A percentile compares a stretch with the other conserved stretches of the same genome.
Evolutionary conservation across 2,888 invertebrate species (phyloP).

Genomic region (Synergus itoensis): DNA sequence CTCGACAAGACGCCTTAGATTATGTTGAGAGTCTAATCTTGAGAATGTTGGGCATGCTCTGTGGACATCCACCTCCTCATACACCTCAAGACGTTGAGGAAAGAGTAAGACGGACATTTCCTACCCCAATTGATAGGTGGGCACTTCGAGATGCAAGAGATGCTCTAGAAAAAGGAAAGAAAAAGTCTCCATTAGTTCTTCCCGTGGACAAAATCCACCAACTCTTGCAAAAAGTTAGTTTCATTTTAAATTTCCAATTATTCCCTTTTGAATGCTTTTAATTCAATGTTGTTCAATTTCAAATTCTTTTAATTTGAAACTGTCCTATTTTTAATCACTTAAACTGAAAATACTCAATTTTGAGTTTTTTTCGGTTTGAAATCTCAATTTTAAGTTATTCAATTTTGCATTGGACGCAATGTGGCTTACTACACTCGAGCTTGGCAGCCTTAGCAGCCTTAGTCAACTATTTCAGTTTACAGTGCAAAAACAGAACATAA

Average conservation of each 20-base stretch:
- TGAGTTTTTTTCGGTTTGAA: no score
- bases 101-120: slow-evolving; percentile 93
- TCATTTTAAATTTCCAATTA: slow-evolving; percentile 10
- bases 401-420: no score
- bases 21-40: slow-evolving; percentile 96
- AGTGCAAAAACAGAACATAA: no score
- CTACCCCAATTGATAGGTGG: slow-evolving; percentile 97
- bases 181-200: slow-evolving; percentile 85
- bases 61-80: slow-evolving; percentile 90
- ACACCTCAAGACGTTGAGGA: slow-evolving; percentile 94
- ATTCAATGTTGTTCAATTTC: slow-evolving; percentile 2
- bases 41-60: slow-evolving; percentile 92
- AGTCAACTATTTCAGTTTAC: no score
- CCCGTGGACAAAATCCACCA: slow-evolving; percentile 95
- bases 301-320: background rate
- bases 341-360: no score
- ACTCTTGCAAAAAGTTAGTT: slow-evolving; percentile 84
- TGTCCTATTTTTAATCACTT: no score
- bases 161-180: slow-evolving; percentile 89
- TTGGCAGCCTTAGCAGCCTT: no score
- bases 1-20: slow-evolving; percentile 93
- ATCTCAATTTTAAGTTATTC: no score
- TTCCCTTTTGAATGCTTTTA: slow-evolving; percentile 12
- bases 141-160: slow-evolving; percentile 93
- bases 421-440: no score